phyloP scores from a whole-genome alignment of 2,888 invertebrate species.

The Temnothorax unifasciatus region DNA sequence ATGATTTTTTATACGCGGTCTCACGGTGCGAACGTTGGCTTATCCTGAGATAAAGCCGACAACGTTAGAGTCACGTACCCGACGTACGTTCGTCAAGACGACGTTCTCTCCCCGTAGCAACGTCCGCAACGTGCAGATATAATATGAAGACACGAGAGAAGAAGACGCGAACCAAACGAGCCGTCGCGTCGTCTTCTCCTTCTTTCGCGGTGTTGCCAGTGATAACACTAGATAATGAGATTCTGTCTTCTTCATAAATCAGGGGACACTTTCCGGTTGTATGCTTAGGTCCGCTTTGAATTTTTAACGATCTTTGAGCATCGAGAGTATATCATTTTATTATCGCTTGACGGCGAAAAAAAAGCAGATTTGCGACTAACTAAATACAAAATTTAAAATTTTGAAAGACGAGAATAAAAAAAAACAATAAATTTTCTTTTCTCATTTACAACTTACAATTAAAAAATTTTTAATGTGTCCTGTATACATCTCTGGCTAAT shows the following conservation, averaged over 20 bases:
- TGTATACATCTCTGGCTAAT: neutral
- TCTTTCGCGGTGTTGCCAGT: slow-evolving; percentile 36
- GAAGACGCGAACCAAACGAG: slow-evolving; percentile 48
- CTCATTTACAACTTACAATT: neutral
- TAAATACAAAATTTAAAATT: neutral
- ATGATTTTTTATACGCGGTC: slow-evolving; percentile 38
- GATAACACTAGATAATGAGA: slow-evolving; percentile 55
- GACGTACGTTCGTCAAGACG: slow-evolving; percentile 28
- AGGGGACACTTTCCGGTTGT: slow-evolving; percentile 35
- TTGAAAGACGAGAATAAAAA: neutral
- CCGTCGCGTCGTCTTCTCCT: slow-evolving; percentile 9
- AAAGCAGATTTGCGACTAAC: slow-evolving; percentile 19
- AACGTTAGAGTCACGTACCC: slow-evolving; percentile 30
- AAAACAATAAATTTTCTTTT: neutral
- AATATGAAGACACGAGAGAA: slow-evolving; percentile 39
- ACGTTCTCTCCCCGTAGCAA: slow-evolving; percentile 6
- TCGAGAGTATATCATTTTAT: slow-evolving; percentile 46
- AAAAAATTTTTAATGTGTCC: neutral
- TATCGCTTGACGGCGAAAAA: neutral
- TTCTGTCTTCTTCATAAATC: slow-evolving; percentile 47
- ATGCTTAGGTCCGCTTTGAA: slow-evolving; percentile 42
- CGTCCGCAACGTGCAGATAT: slow-evolving; percentile 1
- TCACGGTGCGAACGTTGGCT: slow-evolving; percentile 25
- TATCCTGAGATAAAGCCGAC: slow-evolving; percentile 43
- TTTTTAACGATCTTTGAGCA: slow-evolving; percentile 52